Evolutionary conservation across 2,797 vertebrate genomes (phyloP), one percentile per base, ranked within the genome.

Genomic region (Myiothlypis chrysogaster): DNA sequence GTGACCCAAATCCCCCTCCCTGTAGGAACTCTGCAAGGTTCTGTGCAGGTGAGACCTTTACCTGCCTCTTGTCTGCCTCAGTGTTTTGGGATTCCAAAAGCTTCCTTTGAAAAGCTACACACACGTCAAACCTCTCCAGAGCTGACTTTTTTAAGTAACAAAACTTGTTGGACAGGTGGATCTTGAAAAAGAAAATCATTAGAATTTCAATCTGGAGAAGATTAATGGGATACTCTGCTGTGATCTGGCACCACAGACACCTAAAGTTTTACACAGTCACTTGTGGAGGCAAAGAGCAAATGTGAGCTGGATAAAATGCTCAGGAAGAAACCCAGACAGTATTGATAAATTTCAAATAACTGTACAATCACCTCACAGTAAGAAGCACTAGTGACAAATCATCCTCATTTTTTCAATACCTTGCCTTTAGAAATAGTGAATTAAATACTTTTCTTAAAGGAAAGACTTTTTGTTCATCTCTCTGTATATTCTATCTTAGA

Each of bases 171-270:
- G 79, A 84, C 79, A 43, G 86, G 91, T 84, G 70, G 75, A 70
- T 93, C 91, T 75, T 75, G 75, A 93, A 87, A 88, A 64, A 71
- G n/a, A 88, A 86, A 91, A 82, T 66, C 25, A 41, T 59, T 64
- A 46, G n/a, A 66, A 81, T 92, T 94, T 88, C 77, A 92, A 83
- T 69, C 68, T 60, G 60, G n/a, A 72, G 83, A 90, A 47, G 37
- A 80, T 8, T 52, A 86, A 76, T 73, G 34, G 43, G 47, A 53
- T 49, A 8, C 16, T 71, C 32, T 1, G 6, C 66, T 79, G 41
- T 44, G 80, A 83, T 56, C 59, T 83, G 60, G 64, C 76, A 69
- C 35, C 46, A 63, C 19, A 64, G 59, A 46, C 34, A 52, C 49
- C 79, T 59, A 1, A 78, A 71, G 27, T 50, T 71, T 79, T 60